phyloP scores from a whole-genome alignment of 2,113 vertebrate species.

The Cyprinus carpio region DNA sequence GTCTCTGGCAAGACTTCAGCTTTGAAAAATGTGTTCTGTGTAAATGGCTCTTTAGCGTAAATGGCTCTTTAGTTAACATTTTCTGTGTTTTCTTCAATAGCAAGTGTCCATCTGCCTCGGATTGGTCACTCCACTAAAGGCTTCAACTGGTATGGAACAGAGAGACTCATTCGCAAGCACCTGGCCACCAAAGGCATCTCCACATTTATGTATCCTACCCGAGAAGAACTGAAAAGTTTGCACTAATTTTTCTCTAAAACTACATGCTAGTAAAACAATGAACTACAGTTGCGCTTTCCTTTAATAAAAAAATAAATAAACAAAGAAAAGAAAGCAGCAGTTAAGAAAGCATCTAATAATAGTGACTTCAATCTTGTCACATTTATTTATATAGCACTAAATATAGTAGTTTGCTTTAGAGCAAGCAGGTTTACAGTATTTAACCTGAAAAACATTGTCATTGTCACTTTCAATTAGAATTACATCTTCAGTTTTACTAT shows the following conservation, averaged over 20 bases:
- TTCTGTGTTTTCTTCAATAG: conserved; percentile 64
- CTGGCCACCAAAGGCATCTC: conserved; percentile 81
- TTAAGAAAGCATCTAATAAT: background rate
- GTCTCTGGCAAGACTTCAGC: too few relatives aligned
- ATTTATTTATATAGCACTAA: background rate
- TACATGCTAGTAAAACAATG: background rate
- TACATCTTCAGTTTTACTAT: background rate
- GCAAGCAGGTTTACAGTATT: background rate
- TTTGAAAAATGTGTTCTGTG: background rate
- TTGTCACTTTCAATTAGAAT: background rate
- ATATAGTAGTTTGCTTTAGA: background rate
- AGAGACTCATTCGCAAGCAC: conserved; percentile 88
- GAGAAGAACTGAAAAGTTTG: background rate
- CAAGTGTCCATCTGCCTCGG: conserved; percentile 90
- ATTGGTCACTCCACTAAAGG: conserved; percentile 87
- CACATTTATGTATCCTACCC: conserved; percentile 87
- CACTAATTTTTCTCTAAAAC: background rate
- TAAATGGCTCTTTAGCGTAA: background rate
- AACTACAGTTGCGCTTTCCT: background rate
- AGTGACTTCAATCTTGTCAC: background rate
- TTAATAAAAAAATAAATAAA: background rate
- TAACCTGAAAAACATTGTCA: background rate
- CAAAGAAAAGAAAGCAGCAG: too few relatives aligned
- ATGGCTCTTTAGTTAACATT: background rate
- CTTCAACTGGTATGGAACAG: conserved; percentile 96